phyloP scores from a whole-genome alignment of 1,140 invertebrate genomes.

The Harlomillsia oculata region DNA sequence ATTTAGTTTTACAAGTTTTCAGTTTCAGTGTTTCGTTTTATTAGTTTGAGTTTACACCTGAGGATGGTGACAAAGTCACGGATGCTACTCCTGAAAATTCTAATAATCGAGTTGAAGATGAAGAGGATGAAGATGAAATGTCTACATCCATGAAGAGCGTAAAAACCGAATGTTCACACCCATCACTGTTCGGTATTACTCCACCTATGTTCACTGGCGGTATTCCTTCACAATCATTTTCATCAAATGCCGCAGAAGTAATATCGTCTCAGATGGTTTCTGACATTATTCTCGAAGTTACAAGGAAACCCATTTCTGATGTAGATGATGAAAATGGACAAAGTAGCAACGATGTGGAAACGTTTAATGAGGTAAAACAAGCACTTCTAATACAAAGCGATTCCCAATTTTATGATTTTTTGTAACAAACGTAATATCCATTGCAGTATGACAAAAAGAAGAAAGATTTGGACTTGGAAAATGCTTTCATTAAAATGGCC shows the following conservation, averaged over 20 bases:
- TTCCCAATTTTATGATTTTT: neutral
- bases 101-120: neutral
- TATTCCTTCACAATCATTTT: neutral
- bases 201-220: neutral
- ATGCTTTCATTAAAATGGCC: constrained; percentile 40
- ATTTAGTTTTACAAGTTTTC: neutral
- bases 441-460: constrained; percentile 30
- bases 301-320: constrained; percentile 15
- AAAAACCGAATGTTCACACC: constrained; percentile 15
- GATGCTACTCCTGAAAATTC: constrained; percentile 14
- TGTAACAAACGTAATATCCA: neutral
- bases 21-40: neutral
- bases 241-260: constrained; percentile 26
- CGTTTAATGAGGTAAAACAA: neutral
- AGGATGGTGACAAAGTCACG: constrained; percentile 17
- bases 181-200: constrained; percentile 17
- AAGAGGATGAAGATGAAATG: constrained; percentile 26
- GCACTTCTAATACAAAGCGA: neutral
- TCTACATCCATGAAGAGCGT: constrained; percentile 32
- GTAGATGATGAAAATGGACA: neutral
- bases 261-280: constrained; percentile 32
- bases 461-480: constrained; percentile 26
- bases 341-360: neutral
- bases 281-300: constrained; percentile 34
- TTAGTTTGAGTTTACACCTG: constrained; percentile 34